These are phyloP conservation scores for Himalopsyche japonica DNA, from an alignment of 2,888 invertebrate genomes.

Conservation along the genomic window DNA sequence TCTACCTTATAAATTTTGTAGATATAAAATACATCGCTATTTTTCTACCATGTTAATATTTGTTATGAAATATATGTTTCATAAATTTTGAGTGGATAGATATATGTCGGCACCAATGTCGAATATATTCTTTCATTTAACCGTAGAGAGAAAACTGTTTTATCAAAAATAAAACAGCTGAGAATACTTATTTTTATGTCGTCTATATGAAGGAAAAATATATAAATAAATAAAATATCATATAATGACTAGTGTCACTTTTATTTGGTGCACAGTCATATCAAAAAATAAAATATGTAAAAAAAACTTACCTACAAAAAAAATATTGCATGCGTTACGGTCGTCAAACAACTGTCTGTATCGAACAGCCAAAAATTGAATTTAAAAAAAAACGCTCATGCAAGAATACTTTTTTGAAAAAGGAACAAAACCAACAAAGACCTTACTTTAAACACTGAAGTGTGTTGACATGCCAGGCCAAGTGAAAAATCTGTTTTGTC, in stretches of 20 bases:
- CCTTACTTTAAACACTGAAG: constrained; percentile 7
- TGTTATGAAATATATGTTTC: no score
- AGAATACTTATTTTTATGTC: no score
- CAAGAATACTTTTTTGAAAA: background rate
- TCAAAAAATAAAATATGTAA: background rate
- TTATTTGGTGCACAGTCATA: background rate
- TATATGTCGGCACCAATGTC: no score
- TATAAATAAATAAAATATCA: no score
- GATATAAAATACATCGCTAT: no score
- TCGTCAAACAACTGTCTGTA: constrained; percentile 1
- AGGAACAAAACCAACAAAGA: background rate
- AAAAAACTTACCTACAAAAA: background rate
- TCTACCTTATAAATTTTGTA: no score
- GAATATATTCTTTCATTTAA: no score
- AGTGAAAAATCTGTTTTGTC: constrained; percentile 29
- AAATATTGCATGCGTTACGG: background rate
- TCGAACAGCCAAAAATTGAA: background rate
- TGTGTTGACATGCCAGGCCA: constrained; percentile 26
- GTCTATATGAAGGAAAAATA: no score
- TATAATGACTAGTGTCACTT: background rate
- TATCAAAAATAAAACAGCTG: no score
- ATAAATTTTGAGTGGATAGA: no score
- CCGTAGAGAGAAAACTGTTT: no score
- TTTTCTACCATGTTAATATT: no score
- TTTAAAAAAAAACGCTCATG: background rate